Base-by-base conservation (phyloP, 2,888 invertebrate species). In the Polydrusus tereticollis region DNA sequence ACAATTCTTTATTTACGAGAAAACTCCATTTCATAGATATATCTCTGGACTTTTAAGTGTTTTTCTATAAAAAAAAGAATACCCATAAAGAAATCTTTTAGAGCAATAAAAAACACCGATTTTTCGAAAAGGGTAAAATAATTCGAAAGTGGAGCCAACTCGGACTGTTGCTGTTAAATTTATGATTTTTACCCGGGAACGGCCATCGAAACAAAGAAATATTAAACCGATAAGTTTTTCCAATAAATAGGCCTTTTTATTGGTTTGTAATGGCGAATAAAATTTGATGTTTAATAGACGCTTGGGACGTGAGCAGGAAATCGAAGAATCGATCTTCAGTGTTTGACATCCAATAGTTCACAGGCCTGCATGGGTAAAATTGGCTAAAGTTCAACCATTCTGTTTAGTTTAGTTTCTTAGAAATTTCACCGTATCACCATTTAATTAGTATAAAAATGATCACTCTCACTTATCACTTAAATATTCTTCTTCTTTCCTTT, bases 161-260 rank as follows among this genome's bases (percentile, higher is more conserved):
- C 47, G 23, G 47, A 12, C 6, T 47, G 12, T 21, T n/a, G 47
- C 21, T 20, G 50, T 52, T 52, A 52, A 52, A 52, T 52, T 52
- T 52, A 52, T 26, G 50, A 52, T 52, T 52, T 23, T 52, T 26
- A 29, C 14, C 26, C 50, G 50, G 26, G 50, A 55, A 55, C 52
- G 52, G 23, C 29, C 26, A 29, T 26, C 23, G 21, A 55, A 55
- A 55, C 52, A 55, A 55, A 55, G 64, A 64, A 64, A 64, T 64
- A 64, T 64, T 64, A 38, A 41, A 23, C 52, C 41, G 55, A 64
- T 64, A 64, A 64, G n/a, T 52, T 64, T 64, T 64, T 33, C 47
- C 47, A 33, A 55, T 47, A 47, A 47, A 33, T 33, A 29, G 33
- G 47, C 6, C 7, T 47, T n/a, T n/a, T 23, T 63, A 45, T 18